Base-by-base conservation (phyloP, 1,140 invertebrate genomes). In the Drosophila obscura region DNA sequence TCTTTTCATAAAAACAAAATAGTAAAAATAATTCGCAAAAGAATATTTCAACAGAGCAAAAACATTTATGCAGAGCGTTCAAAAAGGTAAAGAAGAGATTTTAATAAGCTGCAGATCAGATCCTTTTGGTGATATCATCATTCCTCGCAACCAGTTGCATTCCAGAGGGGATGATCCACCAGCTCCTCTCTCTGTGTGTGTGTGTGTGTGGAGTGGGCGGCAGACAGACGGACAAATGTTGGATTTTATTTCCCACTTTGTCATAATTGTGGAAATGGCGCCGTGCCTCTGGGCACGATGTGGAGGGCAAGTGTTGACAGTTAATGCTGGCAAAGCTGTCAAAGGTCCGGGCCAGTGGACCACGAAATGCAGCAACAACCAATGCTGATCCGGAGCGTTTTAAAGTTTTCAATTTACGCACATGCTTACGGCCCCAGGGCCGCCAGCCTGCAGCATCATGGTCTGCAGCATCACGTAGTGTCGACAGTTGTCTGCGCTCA, bases 241-340 rank as follows among this genome's bases (percentile, higher is more conserved):
- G 62, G 15, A 52, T 56, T 61, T 56, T 24, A 56, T 67, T 43
- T 52, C n/a, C 41, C 48, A 62, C 46, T 57, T 62, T 53, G 52
- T 68, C 73, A 77, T 76, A 77, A 62, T 62, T 61, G 51, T 68
- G 68, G 65, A 62, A 76, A 62, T 31, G 52, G 43, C 59, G 55
- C 55, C 63, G 56, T 50, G 35, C 26, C 28, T 5, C 51, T 22
- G 24, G 35, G 11, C 35, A 4, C 35, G 35, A 13, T 48, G 45
- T 49, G 57, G 65, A 2, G 39, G 44, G 57, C 64, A 58, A 69
- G 59, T 77, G 73, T 62, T 75, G 71, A 74, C 68, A 73, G 48
- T 67, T 73, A 79, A 78, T 73, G 63, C 41, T 45, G 53, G 64
- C 35, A 49, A 51, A 73, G 48, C 62, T 79, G 77, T 62, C 75